These are phyloP conservation scores for Cataglyphis cursor DNA, from an alignment of 2,888 invertebrate genomes.

Conservation along the genomic window DNA sequence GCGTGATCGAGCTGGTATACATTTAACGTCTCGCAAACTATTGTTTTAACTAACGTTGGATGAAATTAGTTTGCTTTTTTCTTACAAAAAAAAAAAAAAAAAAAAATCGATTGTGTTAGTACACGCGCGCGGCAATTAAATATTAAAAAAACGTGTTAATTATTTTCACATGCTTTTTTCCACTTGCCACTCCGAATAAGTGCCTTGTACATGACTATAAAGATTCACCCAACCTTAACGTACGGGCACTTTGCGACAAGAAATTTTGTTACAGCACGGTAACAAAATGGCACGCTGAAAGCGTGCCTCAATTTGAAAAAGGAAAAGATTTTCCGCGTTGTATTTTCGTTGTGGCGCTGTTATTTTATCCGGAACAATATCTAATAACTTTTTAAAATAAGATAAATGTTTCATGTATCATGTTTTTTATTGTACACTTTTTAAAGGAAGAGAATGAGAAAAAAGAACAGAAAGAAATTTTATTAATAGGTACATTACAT, in stretches of 20 bases:
- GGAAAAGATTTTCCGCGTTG: background rate
- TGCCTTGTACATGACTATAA: slow-evolving; percentile 23
- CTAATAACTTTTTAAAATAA: background rate
- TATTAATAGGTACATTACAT: background rate
- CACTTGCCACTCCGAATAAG: background rate
- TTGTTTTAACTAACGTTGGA: background rate
- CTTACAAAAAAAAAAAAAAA: background rate
- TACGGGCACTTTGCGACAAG: slow-evolving; percentile 50
- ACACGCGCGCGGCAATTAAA: background rate
- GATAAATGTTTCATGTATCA: background rate
- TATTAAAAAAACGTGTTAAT: slow-evolving; percentile 49
- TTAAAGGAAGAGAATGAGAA: background rate
- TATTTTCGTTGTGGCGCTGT: background rate
- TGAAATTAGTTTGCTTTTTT: background rate
- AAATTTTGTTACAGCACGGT: slow-evolving; percentile 38
- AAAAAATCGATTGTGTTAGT: slow-evolving; percentile 10
- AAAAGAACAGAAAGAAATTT: background rate
- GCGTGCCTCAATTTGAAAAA: slow-evolving; percentile 29
- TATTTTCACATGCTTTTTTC: background rate
- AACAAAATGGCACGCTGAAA: slow-evolving; percentile 47
- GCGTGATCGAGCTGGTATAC: background rate
- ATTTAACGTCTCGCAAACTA: slow-evolving; percentile 15
- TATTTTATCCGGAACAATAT: background rate
- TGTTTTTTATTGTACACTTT: background rate
- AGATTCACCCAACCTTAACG: slow-evolving; percentile 39